Conservation (phyloP, 2,797 vertebrate genomes). For the Sebastes reedi region DNA sequence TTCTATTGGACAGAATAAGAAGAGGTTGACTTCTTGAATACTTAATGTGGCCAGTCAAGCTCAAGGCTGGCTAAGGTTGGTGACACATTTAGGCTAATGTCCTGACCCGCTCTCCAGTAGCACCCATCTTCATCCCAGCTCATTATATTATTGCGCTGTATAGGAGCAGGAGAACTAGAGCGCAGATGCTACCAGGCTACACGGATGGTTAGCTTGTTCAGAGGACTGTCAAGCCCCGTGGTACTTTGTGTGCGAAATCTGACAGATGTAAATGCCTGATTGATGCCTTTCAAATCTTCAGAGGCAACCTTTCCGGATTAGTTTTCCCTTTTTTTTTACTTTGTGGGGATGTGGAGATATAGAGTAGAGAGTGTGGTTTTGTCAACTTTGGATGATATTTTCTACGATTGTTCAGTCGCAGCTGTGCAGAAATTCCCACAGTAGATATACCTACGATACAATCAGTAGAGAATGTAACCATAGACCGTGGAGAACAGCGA, state of each 20-base stretch:
- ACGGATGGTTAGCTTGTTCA: conserved; percentile 44
- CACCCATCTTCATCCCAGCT: conserved; percentile 45
- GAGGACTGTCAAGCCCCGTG: conserved; percentile 19
- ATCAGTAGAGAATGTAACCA: neutral
- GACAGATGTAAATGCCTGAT: conserved; percentile 66
- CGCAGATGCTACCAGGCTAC: conserved; percentile 40
- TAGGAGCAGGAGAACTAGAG: conserved; percentile 53
- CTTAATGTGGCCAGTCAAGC: conserved; percentile 57
- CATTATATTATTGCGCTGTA: conserved; percentile 40
- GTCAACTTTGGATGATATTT: neutral
- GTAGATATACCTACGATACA: neutral
- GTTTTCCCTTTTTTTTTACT: neutral
- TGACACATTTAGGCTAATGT: conserved; percentile 71
- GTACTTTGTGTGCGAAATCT: conserved; percentile 37
- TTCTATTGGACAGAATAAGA: conserved; percentile 43
- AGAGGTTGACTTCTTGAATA: conserved; percentile 58
- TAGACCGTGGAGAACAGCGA: neutral
- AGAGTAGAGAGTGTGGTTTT: neutral
- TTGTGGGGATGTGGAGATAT: neutral
- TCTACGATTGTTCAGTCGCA: neutral
- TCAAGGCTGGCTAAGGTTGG: conserved; percentile 62
- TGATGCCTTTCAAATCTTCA: conserved; percentile 44
- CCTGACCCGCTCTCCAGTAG: conserved; percentile 34
- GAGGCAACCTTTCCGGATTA: neutral
- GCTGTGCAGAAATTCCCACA: neutral